phyloP scores from a whole-genome alignment of 2,888 invertebrate species.

The Drosophila kuntzei region DNA sequence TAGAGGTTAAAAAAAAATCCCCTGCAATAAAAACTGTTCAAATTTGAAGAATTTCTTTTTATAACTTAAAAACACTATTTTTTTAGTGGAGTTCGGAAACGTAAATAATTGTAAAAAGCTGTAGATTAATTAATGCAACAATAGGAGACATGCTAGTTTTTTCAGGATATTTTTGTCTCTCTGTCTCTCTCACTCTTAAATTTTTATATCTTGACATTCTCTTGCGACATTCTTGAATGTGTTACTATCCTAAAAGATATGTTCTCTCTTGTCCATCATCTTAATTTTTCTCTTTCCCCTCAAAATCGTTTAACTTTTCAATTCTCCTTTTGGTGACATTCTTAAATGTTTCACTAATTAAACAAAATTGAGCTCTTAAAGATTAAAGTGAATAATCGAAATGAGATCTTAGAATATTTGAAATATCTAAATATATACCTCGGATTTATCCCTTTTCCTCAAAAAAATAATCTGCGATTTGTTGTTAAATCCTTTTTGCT shows the following conservation, averaged over 20 bases:
- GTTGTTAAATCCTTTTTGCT: conserved; percentile 5
- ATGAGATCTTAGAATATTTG: not conserved
- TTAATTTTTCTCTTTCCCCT: not conserved
- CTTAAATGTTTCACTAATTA: not conserved
- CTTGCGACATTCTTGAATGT: not conserved
- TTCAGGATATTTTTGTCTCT: not conserved
- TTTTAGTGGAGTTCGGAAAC: not conserved
- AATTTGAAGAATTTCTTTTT: no score
- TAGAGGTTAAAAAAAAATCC: no score
- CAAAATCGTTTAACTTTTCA: not conserved
- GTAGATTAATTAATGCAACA: no score
- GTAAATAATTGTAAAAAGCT: not conserved
- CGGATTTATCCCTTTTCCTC: not conserved
- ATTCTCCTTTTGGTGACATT: not conserved
- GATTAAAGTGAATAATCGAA: not conserved
- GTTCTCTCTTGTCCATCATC: not conserved
- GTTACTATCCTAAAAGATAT: not conserved
- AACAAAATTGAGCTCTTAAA: not conserved
- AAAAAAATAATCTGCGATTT: not conserved
- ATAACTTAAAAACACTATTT: not conserved
- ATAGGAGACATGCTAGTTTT: no score
- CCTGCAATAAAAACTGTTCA: no score
- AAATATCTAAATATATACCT: not conserved
- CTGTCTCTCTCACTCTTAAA: not conserved
- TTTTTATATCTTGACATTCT: not conserved